Evolutionary conservation across 2,113 vertebrate genomes (phyloP).

Genomic region (Carlito syrichta): DNA sequence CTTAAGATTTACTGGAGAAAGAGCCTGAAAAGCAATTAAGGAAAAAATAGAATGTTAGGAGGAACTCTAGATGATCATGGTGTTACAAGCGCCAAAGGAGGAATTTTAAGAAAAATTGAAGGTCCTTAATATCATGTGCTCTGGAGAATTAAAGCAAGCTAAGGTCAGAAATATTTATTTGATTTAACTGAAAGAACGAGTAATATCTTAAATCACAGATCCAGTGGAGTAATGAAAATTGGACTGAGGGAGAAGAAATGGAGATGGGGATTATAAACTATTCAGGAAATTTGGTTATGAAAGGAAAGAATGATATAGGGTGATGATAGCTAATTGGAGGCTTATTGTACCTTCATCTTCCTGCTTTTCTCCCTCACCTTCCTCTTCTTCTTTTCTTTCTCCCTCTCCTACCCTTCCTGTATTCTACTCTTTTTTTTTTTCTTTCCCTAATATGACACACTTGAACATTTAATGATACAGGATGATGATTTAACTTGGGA

Average conservation of each 20-base stretch:
- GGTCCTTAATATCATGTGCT: not conserved
- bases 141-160: not conserved
- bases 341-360: not conserved
- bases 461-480: not conserved
- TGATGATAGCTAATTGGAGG: not conserved
- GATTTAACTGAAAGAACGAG: not conserved
- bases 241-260: not conserved
- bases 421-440: not conserved
- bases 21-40: not conserved
- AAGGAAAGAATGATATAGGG: not conserved
- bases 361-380: not conserved
- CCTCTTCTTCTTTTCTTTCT: not conserved
- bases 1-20: not conserved
- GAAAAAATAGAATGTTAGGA: not conserved
- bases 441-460: not conserved
- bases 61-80: not conserved
- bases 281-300: not conserved
- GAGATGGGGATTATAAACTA: not conserved
- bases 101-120: not conserved
- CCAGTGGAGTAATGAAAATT: not conserved
- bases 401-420: not conserved
- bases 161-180: not conserved
- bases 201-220: not conserved
- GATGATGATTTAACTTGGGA: not conserved
- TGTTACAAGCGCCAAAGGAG: not conserved